Base-by-base conservation (phyloP, 2,113 vertebrate species). In the Corythoichthys intestinalis region DNA sequence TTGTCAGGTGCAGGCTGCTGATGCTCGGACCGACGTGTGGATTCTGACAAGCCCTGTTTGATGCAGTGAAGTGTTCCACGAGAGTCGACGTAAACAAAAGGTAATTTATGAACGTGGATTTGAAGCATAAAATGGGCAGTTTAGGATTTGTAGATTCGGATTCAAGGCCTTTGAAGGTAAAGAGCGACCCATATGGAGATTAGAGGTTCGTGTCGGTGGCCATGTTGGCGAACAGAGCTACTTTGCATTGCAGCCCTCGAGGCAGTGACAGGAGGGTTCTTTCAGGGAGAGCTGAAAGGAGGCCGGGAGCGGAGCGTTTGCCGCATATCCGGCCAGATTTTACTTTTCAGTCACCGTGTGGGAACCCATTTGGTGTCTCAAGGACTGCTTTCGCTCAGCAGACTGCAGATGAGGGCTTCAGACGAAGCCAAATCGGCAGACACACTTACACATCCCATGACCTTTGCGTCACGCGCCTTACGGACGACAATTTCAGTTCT, bases 11-110 rank as follows among this genome's bases (percentile, higher is more conserved):
- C 80, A 1, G 66, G 76, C 66, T 4, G 90, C 93, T 89, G 91
- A 94, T 94, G 94, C 92, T 93, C 91, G 93, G 92, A 91, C 85
- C 75, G 74, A 11, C 57, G 80, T 84, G 8, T 80, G 69, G 82
- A 86, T 87, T 44, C 87, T 84, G 85, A 89, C 75, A 86, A 87
- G 90, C 83, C 87, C 87, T 83, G 84, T 89, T 92, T 92, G 91
- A 93, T 92, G 92, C 90, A 91, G 89, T 92, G 86, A 92, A 90
- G 85, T 85, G 90, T 84, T 90, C 82, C 78, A 71, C 81, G 70
- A 90, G 90, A 83, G 90, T 83, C 84, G 80, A 88, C 76, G 75
- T 79, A 86, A 91, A 86, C 67, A 83, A 91, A 46, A 91, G 91
- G 90, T 91, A 90, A 57, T 85, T 75, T 52, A 53, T n/a, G 37